phyloP scores from a whole-genome alignment of 2,797 vertebrate species.

The Sebastes itinus region DNA sequence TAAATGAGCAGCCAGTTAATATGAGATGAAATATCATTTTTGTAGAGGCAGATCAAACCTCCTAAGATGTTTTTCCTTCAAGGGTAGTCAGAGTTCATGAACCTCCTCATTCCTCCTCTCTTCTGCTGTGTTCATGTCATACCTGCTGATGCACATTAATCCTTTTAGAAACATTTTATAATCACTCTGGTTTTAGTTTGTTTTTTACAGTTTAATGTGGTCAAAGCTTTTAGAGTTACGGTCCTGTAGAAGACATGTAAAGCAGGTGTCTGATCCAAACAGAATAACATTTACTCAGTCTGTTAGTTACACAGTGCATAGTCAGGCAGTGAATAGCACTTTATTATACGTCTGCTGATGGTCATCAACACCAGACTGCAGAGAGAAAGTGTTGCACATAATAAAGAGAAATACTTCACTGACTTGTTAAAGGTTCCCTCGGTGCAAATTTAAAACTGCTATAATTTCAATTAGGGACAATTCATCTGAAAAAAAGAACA shows the following conservation, averaged over 20 bases:
- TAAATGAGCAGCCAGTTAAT: not conserved
- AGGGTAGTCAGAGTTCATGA: not conserved
- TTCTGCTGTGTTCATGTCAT: not conserved
- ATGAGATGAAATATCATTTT: not conserved
- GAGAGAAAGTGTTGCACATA: too few species aligned
- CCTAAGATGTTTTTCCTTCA: not conserved
- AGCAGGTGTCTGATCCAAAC: not conserved
- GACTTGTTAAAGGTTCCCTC: not conserved
- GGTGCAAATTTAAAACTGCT: not conserved
- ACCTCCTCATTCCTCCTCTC: not conserved
- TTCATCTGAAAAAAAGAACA: not conserved
- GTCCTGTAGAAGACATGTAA: not conserved
- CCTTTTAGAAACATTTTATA: not conserved
- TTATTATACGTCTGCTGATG: not conserved
- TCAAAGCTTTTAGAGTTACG: not conserved
- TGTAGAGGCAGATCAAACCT: not conserved
- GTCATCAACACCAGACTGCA: not conserved
- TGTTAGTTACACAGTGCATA: not conserved
- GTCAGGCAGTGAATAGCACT: not conserved
- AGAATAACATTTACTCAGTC: not conserved
- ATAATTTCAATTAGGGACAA: not conserved
- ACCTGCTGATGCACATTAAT: not conserved
- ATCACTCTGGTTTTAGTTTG: not conserved
- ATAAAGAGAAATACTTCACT: not conserved
- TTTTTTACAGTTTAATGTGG: not conserved